Evolutionary conservation across 2,797 vertebrate genomes (phyloP).

Genomic region (Bovichtus diacanthus): DNA sequence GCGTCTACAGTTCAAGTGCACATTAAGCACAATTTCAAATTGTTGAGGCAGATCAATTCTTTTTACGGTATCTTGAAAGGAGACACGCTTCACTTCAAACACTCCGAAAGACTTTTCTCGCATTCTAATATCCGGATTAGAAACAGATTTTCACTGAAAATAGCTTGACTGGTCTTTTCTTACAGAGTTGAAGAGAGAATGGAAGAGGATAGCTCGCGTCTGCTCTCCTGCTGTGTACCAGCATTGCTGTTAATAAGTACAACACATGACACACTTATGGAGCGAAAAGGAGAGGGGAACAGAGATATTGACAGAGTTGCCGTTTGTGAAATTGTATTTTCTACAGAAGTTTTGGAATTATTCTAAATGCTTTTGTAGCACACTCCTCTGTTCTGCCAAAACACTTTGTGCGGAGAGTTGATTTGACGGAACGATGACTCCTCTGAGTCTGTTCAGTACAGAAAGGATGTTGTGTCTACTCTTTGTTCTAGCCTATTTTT

Average conservation of each 20-base stretch:
- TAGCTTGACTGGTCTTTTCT: background rate
- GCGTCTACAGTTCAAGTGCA: background rate
- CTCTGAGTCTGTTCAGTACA: conserved; percentile 55
- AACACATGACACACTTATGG: background rate
- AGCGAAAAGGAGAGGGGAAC: background rate
- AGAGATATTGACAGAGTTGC: background rate
- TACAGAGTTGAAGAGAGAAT: background rate
- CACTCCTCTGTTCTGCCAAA: conserved; percentile 15
- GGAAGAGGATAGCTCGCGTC: background rate
- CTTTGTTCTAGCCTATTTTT: conserved; percentile 22
- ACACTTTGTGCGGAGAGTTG: conserved; percentile 51
- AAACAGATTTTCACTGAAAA: background rate
- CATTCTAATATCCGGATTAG: background rate
- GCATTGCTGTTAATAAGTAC: background rate
- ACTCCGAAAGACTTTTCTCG: background rate
- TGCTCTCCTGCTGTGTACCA: background rate
- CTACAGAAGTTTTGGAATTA: conserved; percentile 20
- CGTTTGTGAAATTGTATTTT: conserved; percentile 11
- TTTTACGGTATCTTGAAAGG: background rate
- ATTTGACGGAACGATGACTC: conserved; percentile 62
- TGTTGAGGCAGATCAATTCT: background rate
- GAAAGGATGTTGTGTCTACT: conserved; percentile 74
- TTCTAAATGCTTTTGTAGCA: conserved; percentile 26
- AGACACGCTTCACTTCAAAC: conserved; percentile 9
- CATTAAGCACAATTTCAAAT: background rate